Evolutionary conservation across 2,113 vertebrate genomes (phyloP), one percentile per base, ranked within the genome.

Genomic region (Pterocles burchelli): DNA sequence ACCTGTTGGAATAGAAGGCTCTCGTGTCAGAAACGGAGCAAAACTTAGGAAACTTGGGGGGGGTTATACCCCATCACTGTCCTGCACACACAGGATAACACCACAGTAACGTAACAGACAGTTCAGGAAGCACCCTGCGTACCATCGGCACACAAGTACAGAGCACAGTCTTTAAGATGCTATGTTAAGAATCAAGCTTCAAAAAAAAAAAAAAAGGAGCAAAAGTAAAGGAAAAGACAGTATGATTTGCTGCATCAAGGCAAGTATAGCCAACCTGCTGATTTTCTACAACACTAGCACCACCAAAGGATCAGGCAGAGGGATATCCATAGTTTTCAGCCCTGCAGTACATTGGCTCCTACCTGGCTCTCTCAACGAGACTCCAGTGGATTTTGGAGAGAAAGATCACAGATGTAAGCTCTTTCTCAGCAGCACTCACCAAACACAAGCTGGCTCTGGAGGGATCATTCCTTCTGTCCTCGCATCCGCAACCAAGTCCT

Each of bases 261-360:
- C 59, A 77, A 85, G 34, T 26, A 67, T 46, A 72, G 31, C 31
- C 70, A 95, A 91, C 41, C 46, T 73, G 88, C 61, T 92, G 66
- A 73, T 94, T 90, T 95, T 45, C 76, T 88, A 93, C 90, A 86
- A 65, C 95, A 81, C 95, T 94, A 97, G 96, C 95, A 96, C 95
- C 95, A 93, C 93, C 90, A 85, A 95, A 94, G 92, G 94, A 94
- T 92, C 86, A 92, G 51, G 70, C 68, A 90, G 83, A 90, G 90
- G n/a, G 86, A 94, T 91, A 78, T 65, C n/a, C 52, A 11, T 17
- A 51, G 24, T 36, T 81, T 67, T 57, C 76, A 94, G 93, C 46
- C 19, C 73, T 41, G 63, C 34, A 83, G 62, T 43, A 73, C 59
- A 34, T 1, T 54, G 33, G 61, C 70, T 93, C 86, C 77, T 79